Percentiles rank a stretch among this genome's conserved stretches.
Evolutionary conservation across 2,888 invertebrate genomes (phyloP).

Genomic region (Phengaris alcon): DNA sequence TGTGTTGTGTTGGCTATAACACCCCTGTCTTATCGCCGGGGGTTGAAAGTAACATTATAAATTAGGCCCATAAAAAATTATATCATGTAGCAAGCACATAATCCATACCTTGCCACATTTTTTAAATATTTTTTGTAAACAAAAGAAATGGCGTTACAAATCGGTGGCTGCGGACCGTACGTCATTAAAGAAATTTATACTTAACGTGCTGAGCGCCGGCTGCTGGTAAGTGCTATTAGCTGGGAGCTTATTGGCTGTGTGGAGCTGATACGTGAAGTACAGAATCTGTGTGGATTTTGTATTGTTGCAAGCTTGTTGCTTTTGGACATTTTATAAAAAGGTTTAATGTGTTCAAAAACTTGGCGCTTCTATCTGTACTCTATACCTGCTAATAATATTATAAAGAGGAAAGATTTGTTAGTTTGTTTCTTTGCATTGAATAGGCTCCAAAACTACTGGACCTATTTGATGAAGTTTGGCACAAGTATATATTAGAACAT

Average conservation of each 20-base stretch:
- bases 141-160: constrained; percentile 10
- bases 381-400: no score
- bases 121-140: not conserved
- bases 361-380: no score
- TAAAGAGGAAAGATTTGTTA: no score
- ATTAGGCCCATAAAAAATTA: not conserved
- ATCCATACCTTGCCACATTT: not conserved
- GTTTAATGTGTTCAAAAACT: no score
- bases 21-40: no score
- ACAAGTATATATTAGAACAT: no score
- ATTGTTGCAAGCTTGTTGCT: not conserved
- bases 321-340: not conserved
- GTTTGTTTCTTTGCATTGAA: no score
- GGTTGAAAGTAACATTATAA: not conserved
- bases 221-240: constrained; percentile 56
- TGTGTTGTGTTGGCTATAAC: no score
- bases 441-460: no score
- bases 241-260: constrained; percentile 22
- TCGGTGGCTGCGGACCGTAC: constrained; percentile 39
- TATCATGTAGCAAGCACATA: not conserved
- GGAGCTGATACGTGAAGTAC: not conserved
- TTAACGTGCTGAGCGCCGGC: constrained; percentile 49
- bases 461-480: no score
- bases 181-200: constrained; percentile 63
- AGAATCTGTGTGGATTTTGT: not conserved